Evolutionary conservation across 2,797 vertebrate genomes (phyloP), one percentile per base, ranked within the genome.

Genomic region (Tolypeutes matacus): DNA sequence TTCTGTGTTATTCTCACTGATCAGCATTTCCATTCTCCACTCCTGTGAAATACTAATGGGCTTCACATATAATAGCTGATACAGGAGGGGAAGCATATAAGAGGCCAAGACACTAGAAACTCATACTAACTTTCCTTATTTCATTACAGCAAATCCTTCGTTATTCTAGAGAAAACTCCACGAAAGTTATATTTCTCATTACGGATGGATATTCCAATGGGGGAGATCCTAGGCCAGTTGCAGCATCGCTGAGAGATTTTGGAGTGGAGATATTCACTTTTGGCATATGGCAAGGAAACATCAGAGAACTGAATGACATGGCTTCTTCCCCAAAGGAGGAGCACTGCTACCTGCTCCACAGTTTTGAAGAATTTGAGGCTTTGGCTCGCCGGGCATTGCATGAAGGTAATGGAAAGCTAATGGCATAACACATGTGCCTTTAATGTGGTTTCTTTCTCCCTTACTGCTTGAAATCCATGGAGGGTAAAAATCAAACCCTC

Each of bases 241-340:
- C 99, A 10, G 99, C 99, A 0, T 98, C 98, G 0, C 98, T 99
- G 69, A 98, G 99, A 89, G 99, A 99, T 34, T 98, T 98, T 31
- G 99, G 99, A n/a, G 99, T 99, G 29, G 99, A 99, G 98, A 99
- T 99, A 98, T 99, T 99, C 98, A 99, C 99, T 0, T 98, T 99
- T 90, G 99, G 99, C 67, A 99, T 99, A 98, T 99, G 99, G 99
- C 99, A 99, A 97, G 99, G 99, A 1, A 99, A 99, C 97, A 99
- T 99, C 95, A 98, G 99, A 89, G 99, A 99, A 83, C 98, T 99
- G 34, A 99, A 99, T 49, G 99, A 99, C 97, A 99, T 99, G 99
- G 99, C 99, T 58, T 99, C 99, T 0, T 98, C 98, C 15, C 99
- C 99, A 56, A 99, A 99, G 96, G 99, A 99, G 69, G 99, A 99